These are phyloP conservation scores for Melopsittacus undulatus DNA, from an alignment of 2,797 vertebrate genomes.

Conservation along the genomic window DNA sequence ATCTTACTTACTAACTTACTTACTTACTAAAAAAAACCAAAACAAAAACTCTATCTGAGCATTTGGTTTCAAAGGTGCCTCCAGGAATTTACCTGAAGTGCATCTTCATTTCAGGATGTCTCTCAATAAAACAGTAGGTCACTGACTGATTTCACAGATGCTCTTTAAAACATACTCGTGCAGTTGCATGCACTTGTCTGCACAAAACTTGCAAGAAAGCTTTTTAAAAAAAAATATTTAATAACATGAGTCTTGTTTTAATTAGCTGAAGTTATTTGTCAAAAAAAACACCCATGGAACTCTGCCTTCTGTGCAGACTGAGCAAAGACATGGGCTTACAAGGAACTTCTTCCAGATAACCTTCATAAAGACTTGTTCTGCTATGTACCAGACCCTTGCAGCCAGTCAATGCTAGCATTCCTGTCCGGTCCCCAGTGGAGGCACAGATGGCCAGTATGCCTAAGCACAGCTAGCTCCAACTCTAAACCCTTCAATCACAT, in stretches of 20 bases:
- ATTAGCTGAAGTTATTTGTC: background rate
- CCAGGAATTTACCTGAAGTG: background rate
- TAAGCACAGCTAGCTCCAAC: background rate
- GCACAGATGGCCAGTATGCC: background rate
- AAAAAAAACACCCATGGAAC: fast-evolving
- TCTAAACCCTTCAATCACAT: background rate
- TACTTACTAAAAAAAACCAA: no score
- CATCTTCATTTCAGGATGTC: background rate
- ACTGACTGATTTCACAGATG: background rate
- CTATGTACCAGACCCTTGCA: background rate
- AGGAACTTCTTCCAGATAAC: background rate
- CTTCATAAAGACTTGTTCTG: background rate
- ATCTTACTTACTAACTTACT: no score
- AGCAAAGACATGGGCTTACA: fast-evolving
- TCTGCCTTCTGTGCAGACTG: background rate
- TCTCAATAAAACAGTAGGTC: background rate
- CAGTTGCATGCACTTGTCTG: background rate
- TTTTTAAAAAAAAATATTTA: background rate
- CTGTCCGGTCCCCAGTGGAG: background rate
- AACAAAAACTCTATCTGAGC: no score
- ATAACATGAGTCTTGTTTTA: background rate
- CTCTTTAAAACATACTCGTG: background rate
- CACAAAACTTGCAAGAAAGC: conserved; percentile 14
- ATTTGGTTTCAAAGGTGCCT: background rate
- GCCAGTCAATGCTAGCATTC: background rate